Base-by-base conservation (phyloP, 2,888 invertebrate species). In the Melikaiella ostensackeni region DNA sequence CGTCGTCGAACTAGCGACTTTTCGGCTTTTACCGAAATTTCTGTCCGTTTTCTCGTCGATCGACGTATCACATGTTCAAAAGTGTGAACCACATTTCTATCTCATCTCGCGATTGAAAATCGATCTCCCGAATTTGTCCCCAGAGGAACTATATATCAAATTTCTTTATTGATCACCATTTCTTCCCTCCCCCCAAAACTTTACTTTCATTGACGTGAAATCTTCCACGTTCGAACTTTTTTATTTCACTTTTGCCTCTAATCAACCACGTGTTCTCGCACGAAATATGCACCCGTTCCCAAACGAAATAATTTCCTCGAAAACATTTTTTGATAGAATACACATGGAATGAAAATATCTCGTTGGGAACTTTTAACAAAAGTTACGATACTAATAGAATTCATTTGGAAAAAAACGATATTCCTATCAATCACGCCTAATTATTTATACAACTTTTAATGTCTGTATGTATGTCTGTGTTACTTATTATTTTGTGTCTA, bases 51-150 rank as follows among this genome's bases (percentile, higher is more conserved):
- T 74, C 78, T 74, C 79, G 57, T 81, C 83, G 84, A 85, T 83
- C 83, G 86, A 86, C 88, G 86, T 89, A 90, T 90, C 89, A 90
- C 89, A 89, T 88, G 86, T 88, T 87, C 81, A 87, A 88, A 87
- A 86, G 84, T 86, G 85, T 85, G 85, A 88, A 88, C 85, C 86
- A 86, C 84, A 84, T 84, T 86, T 74, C 30, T 50, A 27, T 50
- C 74, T 30, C 74, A 64, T 66, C 64, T 24, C 35, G 61, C 77
- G 75, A 77, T 50, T 70, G 55, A 55, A 70, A 70, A 50, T 70
- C n/a, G 24, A 55, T 50, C 55, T 70, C 27, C 27, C 57, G 27
- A 59, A 59, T 64, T 64, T 35, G 9, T 66, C 21, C 64, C 62
- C 33, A 11, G 35, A 46, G 19, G 42, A 19, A 46, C 42, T 46